Evolutionary conservation across 2,797 vertebrate genomes (phyloP).

Genomic region (Manis pentadactyla): DNA sequence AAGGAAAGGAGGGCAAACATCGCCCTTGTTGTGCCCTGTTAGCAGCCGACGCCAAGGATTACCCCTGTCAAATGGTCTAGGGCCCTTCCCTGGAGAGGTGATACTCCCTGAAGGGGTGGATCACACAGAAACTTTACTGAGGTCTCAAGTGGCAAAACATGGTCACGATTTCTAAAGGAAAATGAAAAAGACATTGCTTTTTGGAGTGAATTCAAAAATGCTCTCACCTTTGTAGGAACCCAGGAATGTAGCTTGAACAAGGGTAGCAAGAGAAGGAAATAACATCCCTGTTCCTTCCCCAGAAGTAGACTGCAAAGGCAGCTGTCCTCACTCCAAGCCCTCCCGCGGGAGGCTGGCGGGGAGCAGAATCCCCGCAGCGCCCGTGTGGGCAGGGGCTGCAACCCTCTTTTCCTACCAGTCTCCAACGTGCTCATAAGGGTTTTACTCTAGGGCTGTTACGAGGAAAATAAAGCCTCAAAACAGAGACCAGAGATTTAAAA

Average conservation of each 20-base stretch:
- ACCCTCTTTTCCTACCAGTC: background rate
- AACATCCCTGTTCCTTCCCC: background rate
- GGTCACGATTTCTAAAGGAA: background rate
- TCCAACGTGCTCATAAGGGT: background rate
- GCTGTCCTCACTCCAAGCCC: background rate
- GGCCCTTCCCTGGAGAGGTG: background rate
- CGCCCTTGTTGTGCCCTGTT: background rate
- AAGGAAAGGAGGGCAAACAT: background rate
- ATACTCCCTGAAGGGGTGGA: background rate
- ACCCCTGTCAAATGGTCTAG: background rate
- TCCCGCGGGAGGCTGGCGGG: background rate
- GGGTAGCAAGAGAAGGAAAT: background rate
- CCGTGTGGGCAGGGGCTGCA: conserved; percentile 17
- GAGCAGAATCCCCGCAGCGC: background rate
- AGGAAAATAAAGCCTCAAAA: conserved; percentile 49
- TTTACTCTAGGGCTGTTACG: conserved; percentile 2
- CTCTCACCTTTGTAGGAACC: background rate
- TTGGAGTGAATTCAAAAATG: background rate
- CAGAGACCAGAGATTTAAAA: conserved; percentile 14
- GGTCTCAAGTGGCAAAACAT: background rate
- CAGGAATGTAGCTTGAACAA: background rate
- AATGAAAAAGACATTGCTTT: conserved; percentile 54
- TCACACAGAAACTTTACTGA: background rate
- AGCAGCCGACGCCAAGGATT: background rate
- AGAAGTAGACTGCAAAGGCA: background rate